A percentile compares a stretch with the other conserved stretches of the same genome.
Evolutionary conservation across 2,888 invertebrate species (phyloP).

Genomic region (Escarpia spicata): DNA sequence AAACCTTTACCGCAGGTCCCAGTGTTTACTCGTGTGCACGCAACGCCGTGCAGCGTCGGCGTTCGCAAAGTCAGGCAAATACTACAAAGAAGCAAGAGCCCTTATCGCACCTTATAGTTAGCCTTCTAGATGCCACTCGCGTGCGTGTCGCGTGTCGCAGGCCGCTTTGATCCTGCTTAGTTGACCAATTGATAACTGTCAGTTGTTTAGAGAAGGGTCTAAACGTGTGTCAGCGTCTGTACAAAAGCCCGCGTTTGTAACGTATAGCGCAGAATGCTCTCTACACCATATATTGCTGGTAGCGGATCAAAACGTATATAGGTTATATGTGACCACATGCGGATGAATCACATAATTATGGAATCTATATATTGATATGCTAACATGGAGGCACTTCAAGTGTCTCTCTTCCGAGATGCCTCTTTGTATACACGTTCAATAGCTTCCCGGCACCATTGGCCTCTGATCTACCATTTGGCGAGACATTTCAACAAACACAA

Average conservation of each 20-base stretch:
- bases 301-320: too few relatives aligned
- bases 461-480: too few relatives aligned
- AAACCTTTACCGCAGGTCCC: not conserved
- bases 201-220: not conserved
- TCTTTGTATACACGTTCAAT: too few relatives aligned
- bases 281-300: too few relatives aligned
- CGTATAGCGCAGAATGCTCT: not conserved
- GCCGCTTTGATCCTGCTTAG: not conserved
- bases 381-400: too few relatives aligned
- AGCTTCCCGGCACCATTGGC: too few relatives aligned
- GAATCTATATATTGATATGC: too few relatives aligned
- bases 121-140: not conserved
- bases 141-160: not conserved
- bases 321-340: too few relatives aligned
- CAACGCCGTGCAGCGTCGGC: not conserved
- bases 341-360: too few relatives aligned
- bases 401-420: too few relatives aligned
- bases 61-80: conserved; percentile 6
- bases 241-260: not conserved
- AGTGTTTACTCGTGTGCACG: not conserved
- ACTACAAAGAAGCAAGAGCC: not conserved
- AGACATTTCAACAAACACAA: too few relatives aligned
- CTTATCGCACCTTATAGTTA: not conserved
- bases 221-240: not conserved
- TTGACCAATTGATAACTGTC: not conserved